Evolutionary conservation across 2,797 vertebrate species (phyloP).

Genomic region (Peromyscus melanophrys): DNA sequence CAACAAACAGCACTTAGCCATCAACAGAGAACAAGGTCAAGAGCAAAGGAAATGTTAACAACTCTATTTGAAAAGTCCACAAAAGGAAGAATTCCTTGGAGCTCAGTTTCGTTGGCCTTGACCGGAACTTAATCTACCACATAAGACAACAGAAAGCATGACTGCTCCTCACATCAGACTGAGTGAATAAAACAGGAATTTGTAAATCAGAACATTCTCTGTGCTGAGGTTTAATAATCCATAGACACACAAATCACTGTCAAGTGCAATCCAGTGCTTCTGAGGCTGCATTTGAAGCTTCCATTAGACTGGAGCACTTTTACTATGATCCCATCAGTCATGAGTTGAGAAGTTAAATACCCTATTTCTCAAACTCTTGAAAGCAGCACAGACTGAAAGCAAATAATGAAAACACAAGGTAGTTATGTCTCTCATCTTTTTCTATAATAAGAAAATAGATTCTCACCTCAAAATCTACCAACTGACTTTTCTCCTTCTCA

Average conservation of each 20-base stretch:
- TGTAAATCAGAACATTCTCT: constrained; percentile 73
- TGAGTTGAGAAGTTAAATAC: constrained; percentile 82
- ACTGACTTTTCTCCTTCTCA: constrained; percentile 55
- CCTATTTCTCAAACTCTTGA: constrained; percentile 82
- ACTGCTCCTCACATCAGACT: constrained; percentile 42
- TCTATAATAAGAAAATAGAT: constrained; percentile 69
- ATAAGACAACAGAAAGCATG: constrained; percentile 36
- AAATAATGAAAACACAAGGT: constrained; percentile 85
- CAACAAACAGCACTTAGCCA: constrained; percentile 11
- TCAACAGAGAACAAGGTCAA: not conserved
- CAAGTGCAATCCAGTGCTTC: constrained; percentile 85
- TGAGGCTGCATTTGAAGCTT: constrained; percentile 84
- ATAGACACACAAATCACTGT: constrained; percentile 87
- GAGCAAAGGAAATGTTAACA: not conserved
- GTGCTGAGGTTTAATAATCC: constrained; percentile 82
- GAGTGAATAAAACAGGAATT: constrained; percentile 58
- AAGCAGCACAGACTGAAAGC: constrained; percentile 82
- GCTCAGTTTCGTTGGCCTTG: constrained; percentile 39
- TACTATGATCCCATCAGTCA: constrained; percentile 82
- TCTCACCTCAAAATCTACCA: constrained; percentile 72
- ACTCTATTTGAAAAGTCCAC: constrained; percentile 10
- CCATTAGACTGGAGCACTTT: constrained; percentile 86
- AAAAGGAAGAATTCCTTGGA: not conserved
- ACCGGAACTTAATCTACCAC: not conserved
- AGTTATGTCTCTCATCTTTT: constrained; percentile 29